A percentile compares a stretch with the other conserved stretches of the same genome.
phyloP scores from a whole-genome alignment of 2,888 invertebrate genomes.

The Tinea semifulvella region DNA sequence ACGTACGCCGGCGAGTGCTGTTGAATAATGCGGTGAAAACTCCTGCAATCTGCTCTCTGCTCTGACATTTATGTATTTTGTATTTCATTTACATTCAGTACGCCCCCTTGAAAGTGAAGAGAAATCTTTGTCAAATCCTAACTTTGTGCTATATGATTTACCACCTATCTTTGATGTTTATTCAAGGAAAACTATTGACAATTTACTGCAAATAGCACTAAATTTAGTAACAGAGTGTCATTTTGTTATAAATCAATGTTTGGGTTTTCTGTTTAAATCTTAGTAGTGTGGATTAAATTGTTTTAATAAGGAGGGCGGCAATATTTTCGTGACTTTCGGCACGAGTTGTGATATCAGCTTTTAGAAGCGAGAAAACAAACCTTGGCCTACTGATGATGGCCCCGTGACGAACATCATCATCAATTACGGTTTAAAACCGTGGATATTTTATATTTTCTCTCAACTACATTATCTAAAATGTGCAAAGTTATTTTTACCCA shows the following conservation, averaged over 20 bases:
- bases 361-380: slow-evolving; percentile 23
- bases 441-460: too few relatives aligned
- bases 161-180: too few relatives aligned
- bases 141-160: too few relatives aligned
- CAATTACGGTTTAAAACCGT: slow-evolving; percentile 11
- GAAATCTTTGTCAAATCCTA: slow-evolving; percentile 3
- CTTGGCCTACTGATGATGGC: slow-evolving; percentile 27
- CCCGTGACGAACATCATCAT: not conserved
- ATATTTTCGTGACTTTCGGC: slow-evolving; percentile 23
- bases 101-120: not conserved
- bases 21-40: slow-evolving; percentile 11
- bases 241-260: too few relatives aligned
- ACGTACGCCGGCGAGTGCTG: not conserved
- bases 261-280: too few relatives aligned
- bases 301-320: not conserved
- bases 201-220: too few relatives aligned
- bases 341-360: slow-evolving; percentile 25
- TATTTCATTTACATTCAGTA: not conserved
- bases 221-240: too few relatives aligned
- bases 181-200: too few relatives aligned
- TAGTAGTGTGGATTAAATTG: too few relatives aligned
- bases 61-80: not conserved
- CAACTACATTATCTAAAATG: too few relatives aligned
- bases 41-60: not conserved
- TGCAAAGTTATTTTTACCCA: too few relatives aligned